Evolutionary conservation across 2,113 vertebrate genomes (phyloP).

Genomic region (Canis aureus): DNA sequence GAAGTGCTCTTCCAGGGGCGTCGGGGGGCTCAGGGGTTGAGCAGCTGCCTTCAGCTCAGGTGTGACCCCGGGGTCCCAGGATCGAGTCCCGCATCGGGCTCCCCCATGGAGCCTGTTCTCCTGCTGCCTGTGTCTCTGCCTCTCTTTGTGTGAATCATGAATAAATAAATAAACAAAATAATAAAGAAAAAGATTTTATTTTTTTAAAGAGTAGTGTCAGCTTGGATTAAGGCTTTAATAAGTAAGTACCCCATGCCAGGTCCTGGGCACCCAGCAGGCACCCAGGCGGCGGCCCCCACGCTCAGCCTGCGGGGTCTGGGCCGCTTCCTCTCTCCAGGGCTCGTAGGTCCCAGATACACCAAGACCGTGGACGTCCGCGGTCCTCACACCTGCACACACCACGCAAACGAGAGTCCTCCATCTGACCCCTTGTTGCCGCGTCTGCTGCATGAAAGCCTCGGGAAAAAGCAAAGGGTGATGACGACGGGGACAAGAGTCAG

Average conservation of each 20-base stretch:
- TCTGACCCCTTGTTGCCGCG: background rate
- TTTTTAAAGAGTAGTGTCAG: background rate
- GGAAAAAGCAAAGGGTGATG: background rate
- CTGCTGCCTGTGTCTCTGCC: too few relatives aligned
- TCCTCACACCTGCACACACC: background rate
- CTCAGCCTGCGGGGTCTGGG: background rate
- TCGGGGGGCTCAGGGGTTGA: too few relatives aligned
- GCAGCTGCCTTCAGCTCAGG: too few relatives aligned
- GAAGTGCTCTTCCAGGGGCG: background rate
- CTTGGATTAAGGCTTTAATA: background rate
- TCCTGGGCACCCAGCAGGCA: background rate
- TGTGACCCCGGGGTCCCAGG: too few relatives aligned
- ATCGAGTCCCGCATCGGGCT: too few relatives aligned
- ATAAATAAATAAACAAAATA: too few relatives aligned
- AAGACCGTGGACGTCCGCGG: background rate
- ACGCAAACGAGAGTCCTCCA: too few relatives aligned
- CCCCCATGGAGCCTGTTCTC: too few relatives aligned
- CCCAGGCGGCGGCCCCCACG: accelerated
- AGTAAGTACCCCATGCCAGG: accelerated
- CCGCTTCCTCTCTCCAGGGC: too few relatives aligned
- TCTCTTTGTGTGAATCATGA: too few relatives aligned
- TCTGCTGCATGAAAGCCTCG: background rate
- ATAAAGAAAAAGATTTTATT: too few relatives aligned
- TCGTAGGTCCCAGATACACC: background rate
- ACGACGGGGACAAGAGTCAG: background rate